phyloP scores from a whole-genome alignment of 1,140 invertebrate genomes.

The Ectropis grisescens region DNA sequence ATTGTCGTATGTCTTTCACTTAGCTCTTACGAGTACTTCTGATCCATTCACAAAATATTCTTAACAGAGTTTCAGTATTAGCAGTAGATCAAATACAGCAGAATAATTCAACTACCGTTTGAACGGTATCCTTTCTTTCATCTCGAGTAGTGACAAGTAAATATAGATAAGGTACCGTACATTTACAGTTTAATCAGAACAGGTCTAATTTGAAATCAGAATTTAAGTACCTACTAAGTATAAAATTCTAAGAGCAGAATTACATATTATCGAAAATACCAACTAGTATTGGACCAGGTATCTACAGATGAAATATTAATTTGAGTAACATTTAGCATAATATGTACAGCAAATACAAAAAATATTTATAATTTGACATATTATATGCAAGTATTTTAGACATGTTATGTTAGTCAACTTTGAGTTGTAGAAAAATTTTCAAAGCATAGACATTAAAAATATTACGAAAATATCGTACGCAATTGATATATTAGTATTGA shows the following conservation, averaged over 20 bases:
- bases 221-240: background rate
- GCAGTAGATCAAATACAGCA: background rate
- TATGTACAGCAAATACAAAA: constrained; percentile 20
- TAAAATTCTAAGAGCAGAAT: too few species aligned
- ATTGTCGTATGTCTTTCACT: constrained; percentile 39
- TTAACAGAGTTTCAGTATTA: constrained; percentile 3
- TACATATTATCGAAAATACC: too few species aligned
- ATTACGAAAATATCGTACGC: too few species aligned
- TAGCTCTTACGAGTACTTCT: constrained; percentile 13
- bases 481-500: too few species aligned
- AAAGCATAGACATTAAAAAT: too few species aligned
- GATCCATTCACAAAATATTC: constrained; percentile 9
- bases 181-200: background rate
- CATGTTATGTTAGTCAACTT: too few species aligned
- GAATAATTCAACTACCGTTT: background rate
- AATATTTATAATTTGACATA: too few species aligned
- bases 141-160: too few species aligned
- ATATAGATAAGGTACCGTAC: too few species aligned
- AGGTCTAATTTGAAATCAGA: background rate
- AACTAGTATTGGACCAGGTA: constrained; percentile 15
- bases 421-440: too few species aligned
- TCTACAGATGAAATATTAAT: constrained; percentile 10
- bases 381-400: too few species aligned
- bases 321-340: constrained; percentile 10
- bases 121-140: background rate